Evolutionary conservation across 64 coral and sea anemone species (phyloP), one percentile per base, ranked within the genome.

Genomic region (Pocillopora damicornis): DNA sequence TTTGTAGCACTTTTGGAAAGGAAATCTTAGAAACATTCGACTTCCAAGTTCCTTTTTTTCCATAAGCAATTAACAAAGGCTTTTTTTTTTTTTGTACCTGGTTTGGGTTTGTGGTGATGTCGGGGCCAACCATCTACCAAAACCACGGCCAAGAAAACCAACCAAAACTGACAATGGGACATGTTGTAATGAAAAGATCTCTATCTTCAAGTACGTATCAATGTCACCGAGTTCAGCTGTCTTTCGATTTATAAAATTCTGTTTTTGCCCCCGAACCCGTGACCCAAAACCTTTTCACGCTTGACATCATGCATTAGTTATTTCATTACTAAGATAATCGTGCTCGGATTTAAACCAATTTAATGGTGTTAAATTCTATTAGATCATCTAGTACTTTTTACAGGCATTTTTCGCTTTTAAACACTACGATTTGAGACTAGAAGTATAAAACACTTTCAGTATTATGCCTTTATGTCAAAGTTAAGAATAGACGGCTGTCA

Each of bases 51-150:
- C 13, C 61, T 10, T 22, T 69, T 30, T 69, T 4, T 69, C 66
- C 3, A 69, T 69, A 22, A 69, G 10, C 11, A n/a, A n/a, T 30
- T 25, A 10, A 71, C 67, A 25, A 9, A 7, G 22, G n/a, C n/a
- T 20, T 18, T 18, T 22, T 9, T 22, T 22, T 20, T 71, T 10
- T 71, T 71, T 71, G 1, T 23, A 85, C 81, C 81, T 72, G 69
- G 38, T n/a, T 85, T 85, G 64, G 71, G 65, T 58, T 85, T 85
- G 16, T 72, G 65, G 42, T 73, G 67, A 20, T 20, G 81, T 1
- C 65, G 81, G 5, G 81, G 81, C 23, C 81, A 72, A 58, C 81
- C 81, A 6, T 73, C 18, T 25, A 85, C 37, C 20, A 42, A 1
- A 72, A 72, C 64, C 26, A 56, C 64, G 9, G 42, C 65, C 63